These are phyloP conservation scores for Rhinichthys osculus DNA, from an alignment of 2,797 vertebrate species.

Conservation along the genomic window DNA sequence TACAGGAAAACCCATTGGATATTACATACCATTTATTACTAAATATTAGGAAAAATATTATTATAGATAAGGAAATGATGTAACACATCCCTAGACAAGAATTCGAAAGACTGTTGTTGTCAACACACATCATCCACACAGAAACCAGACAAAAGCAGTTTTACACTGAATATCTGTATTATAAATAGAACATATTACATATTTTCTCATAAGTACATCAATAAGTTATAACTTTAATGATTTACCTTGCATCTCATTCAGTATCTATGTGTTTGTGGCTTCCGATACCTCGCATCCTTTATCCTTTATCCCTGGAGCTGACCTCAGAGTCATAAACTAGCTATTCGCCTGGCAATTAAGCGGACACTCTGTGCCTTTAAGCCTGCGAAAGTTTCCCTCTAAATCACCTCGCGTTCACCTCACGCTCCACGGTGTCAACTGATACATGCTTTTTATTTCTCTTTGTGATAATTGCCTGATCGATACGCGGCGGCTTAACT, in stretches of 20 bases:
- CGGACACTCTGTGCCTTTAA: conserved; percentile 24
- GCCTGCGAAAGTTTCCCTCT: conserved; percentile 8
- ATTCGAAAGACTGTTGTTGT: neutral
- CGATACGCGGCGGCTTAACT: conserved; percentile 15
- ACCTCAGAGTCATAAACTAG: conserved; percentile 37
- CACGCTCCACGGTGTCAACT: conserved; percentile 13
- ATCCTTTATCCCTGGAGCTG: conserved; percentile 23
- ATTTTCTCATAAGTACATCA: conserved; percentile 42
- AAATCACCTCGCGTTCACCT: conserved; percentile 23
- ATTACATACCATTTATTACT: neutral
- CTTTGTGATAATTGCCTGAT: conserved; percentile 39
- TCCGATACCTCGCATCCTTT: conserved; percentile 8
- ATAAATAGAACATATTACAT: conserved; percentile 50
- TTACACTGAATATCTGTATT: conserved; percentile 53
- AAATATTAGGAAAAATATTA: neutral
- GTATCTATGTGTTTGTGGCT: conserved; percentile 30
- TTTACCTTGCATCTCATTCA: conserved; percentile 27
- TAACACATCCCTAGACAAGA: neutral
- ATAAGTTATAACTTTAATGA: conserved; percentile 28
- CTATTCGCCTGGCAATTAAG: conserved; percentile 35
- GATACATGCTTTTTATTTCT: conserved; percentile 32
- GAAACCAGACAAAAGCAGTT: conserved; percentile 19
- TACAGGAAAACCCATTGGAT: neutral
- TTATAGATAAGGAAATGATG: neutral
- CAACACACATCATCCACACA: conserved; percentile 1